These are phyloP conservation scores for Melanerpes formicivorus DNA, from an alignment of 2,113 vertebrate species.

Conservation along the genomic window DNA sequence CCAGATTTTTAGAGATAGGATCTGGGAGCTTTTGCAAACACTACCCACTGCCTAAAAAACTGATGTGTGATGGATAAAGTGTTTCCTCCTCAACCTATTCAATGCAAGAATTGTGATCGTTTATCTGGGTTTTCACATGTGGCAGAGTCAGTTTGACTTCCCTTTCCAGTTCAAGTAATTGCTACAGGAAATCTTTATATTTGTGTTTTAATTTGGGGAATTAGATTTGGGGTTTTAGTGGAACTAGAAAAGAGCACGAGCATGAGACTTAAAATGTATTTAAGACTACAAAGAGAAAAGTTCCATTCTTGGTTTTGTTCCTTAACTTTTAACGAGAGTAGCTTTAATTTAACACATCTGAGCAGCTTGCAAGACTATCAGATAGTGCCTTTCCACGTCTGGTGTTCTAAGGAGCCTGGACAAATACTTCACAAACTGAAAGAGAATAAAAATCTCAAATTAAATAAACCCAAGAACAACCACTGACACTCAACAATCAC, in stretches of 20 bases:
- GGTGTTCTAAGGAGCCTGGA: background rate
- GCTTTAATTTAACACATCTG: constrained; percentile 12
- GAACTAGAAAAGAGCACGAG: background rate
- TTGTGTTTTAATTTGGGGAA: background rate
- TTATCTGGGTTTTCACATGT: background rate
- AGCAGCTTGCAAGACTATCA: background rate
- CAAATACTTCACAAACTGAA: background rate
- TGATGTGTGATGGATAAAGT: background rate
- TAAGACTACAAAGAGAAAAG: background rate
- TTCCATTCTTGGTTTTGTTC: background rate
- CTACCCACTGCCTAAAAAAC: background rate
- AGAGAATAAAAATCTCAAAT: background rate
- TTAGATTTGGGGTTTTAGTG: background rate
- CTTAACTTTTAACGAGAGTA: background rate
- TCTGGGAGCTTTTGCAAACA: background rate
- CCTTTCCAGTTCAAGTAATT: constrained; percentile 1
- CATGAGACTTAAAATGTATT: background rate
- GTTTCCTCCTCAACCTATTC: background rate
- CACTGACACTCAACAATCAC: background rate
- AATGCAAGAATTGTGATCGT: background rate
- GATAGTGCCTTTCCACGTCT: background rate
- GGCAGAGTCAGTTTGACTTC: background rate
- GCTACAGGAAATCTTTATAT: background rate
- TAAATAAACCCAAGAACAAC: background rate
- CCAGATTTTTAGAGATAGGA: background rate